Conservation (phyloP, 1,140 invertebrate genomes). For the Nixonia krombeini region DNA sequence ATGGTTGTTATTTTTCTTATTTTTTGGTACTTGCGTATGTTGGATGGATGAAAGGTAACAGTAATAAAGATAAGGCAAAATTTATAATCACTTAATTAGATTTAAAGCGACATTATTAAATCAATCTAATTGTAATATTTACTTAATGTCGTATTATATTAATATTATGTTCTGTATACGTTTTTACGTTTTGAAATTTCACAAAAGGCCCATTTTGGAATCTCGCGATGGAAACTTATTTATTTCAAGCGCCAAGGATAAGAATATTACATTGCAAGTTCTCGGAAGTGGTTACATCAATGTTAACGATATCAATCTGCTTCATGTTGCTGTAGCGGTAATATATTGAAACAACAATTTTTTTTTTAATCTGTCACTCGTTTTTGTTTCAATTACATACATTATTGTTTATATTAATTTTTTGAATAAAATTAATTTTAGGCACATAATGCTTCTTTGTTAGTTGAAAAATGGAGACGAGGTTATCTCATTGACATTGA, state of each 20-base stretch:
- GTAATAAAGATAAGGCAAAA: background rate
- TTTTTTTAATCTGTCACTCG: background rate
- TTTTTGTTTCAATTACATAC: background rate
- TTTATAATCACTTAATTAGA: no score
- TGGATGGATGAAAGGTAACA: constrained; percentile 57
- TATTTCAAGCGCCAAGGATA: constrained; percentile 75
- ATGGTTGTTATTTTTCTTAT: constrained; percentile 41
- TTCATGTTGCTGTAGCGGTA: constrained; percentile 71
- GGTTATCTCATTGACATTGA: constrained; percentile 60
- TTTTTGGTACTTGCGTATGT: constrained; percentile 28
- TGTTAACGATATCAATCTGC: constrained; percentile 74
- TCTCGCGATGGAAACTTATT: constrained; percentile 77
- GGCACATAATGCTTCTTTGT: constrained; percentile 62
- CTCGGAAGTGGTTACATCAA: constrained; percentile 76
- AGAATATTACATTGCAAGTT: constrained; percentile 77
- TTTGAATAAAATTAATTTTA: constrained; percentile 37
- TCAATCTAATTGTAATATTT: background rate
- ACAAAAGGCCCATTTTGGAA: constrained; percentile 75
- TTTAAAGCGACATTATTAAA: no score
- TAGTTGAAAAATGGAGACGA: constrained; percentile 64
- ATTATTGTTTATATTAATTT: constrained; percentile 1
- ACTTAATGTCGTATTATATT: background rate
- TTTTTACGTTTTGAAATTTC: constrained; percentile 10
- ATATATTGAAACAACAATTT: constrained; percentile 24
- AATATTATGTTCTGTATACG: constrained; percentile 11